Evolutionary conservation across 1,140 invertebrate species (phyloP), one percentile per base, ranked within the genome.

Genomic region (Heliconius melpomene): DNA sequence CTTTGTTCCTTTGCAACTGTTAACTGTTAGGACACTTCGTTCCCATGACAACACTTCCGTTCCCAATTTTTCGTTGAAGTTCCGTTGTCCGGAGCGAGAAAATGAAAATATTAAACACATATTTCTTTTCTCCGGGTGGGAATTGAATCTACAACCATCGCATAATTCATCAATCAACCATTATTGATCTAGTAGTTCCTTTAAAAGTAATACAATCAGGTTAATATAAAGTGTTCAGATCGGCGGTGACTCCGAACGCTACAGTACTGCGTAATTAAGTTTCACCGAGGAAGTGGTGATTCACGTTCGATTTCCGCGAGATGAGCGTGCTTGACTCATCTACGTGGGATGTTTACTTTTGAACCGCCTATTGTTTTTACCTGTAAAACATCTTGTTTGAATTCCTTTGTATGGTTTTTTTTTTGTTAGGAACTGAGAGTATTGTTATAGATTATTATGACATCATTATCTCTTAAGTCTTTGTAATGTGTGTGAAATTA

Each of bases 271-370:
- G 72, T 57, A 79, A 79, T 74, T 38, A 26, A 74, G 72, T 79
- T 74, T 74, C 78, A 74, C 72, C 50, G 32, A 79, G 77, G 80
- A 82, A 82, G 77, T 72, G 26, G 18, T 82, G 80, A 82, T 82
- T 82, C 80, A 82, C 73, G 75, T 26, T 66, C 77, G 77, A 79
- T 82, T 82, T 82, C 80, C 80, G 66, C 77, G 80, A 82, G 80
- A 82, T 82, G 80, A 81, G 40, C 80, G 77, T 78, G 80, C 71
- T 72, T 82, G 80, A 82, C 74, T 79, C 77, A 82, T 76, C 71
- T 40, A 40, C 66, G 66, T 70, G 20, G 32, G 32, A 38, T 38
- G 9, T 66, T 70, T 50, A n/a, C 26, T 66, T 66, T 66, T 66
- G 29, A 26, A 66, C 60, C 18, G 13, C 60, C 60, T 66, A 66